phyloP scores from a whole-genome alignment of 2,888 invertebrate species.

The Teleiodes luculella region DNA sequence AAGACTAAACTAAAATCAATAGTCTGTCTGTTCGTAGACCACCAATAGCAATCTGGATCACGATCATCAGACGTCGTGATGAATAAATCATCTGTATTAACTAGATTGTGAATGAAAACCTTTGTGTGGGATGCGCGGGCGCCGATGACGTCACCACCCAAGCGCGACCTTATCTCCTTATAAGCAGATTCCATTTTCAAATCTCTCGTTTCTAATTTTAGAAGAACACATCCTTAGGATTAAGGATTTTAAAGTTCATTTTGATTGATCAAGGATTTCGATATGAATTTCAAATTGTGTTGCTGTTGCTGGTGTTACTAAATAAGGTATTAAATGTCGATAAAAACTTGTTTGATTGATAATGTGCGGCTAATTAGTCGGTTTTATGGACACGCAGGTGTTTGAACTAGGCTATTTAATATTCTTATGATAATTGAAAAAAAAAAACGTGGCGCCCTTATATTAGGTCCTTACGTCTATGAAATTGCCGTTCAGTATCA shows the following conservation, averaged over 20 bases:
- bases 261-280: neutral
- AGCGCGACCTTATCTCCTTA: slow-evolving; percentile 39
- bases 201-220: slow-evolving; percentile 11
- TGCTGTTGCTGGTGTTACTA: slow-evolving; percentile 30
- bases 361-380: slow-evolving; percentile 27
- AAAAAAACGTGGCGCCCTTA: neutral
- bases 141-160: slow-evolving; percentile 53
- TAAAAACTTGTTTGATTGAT: slow-evolving; percentile 29
- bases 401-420: neutral
- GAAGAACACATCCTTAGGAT: neutral
- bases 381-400: slow-evolving; percentile 26
- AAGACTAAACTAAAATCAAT: slow-evolving; percentile 18
- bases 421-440: neutral
- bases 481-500: too few species aligned
- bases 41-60: slow-evolving; percentile 44
- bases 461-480: too few species aligned
- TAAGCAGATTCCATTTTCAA: slow-evolving; percentile 40
- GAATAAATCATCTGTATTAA: slow-evolving; percentile 60
- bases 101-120: slow-evolving; percentile 43
- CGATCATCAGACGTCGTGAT: slow-evolving; percentile 47
- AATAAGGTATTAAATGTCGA: slow-evolving; percentile 31
- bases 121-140: slow-evolving; percentile 61
- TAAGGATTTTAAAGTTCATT: neutral
- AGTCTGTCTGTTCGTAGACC: slow-evolving; percentile 28
- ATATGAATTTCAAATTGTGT: slow-evolving; percentile 22